A percentile compares a stretch with the other conserved stretches of the same genome.
These are phyloP conservation scores for Heliconius ethilla DNA, from an alignment of 2,888 invertebrate genomes.

Conservation along the genomic window DNA sequence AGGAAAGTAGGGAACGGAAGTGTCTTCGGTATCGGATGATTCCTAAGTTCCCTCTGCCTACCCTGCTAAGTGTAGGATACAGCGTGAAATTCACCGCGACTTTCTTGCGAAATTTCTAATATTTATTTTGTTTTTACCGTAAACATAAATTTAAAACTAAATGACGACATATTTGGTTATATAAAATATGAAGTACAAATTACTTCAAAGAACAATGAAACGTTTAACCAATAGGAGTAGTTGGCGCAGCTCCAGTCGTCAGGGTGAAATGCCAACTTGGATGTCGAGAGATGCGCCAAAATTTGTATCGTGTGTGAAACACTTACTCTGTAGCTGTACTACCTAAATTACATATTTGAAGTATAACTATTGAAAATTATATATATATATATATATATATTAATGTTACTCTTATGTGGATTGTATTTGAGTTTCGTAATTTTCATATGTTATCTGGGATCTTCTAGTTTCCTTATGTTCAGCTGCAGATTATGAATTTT, in stretches of 20 bases:
- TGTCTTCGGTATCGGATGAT: too few relatives aligned
- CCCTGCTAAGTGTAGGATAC: too few relatives aligned
- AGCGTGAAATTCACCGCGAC: too few relatives aligned
- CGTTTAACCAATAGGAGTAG: slow-evolving; percentile 29
- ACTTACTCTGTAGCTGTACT: slow-evolving; percentile 10
- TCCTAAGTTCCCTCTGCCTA: too few relatives aligned
- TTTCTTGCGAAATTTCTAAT: not conserved
- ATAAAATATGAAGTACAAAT: slow-evolving; percentile 15
- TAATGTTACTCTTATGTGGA: too few relatives aligned
- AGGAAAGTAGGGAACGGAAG: too few relatives aligned
- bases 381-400: too few relatives aligned
- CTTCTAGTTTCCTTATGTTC: too few relatives aligned
- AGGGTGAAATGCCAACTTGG: slow-evolving; percentile 33
- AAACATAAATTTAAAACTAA: not conserved
- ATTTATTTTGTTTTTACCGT: not conserved
- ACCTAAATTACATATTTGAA: not conserved
- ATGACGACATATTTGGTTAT: slow-evolving; percentile 7
- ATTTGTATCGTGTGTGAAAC: slow-evolving; percentile 28
- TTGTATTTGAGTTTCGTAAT: too few relatives aligned
- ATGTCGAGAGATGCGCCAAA: slow-evolving; percentile 36
- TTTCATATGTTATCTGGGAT: too few relatives aligned
- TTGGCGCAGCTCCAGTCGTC: slow-evolving; percentile 31
- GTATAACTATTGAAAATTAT: too few relatives aligned
- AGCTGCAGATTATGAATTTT: too few relatives aligned
- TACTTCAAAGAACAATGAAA: slow-evolving; percentile 24